Conservation (phyloP, 2,888 invertebrate species). For the Adelphocoris suturalis region DNA sequence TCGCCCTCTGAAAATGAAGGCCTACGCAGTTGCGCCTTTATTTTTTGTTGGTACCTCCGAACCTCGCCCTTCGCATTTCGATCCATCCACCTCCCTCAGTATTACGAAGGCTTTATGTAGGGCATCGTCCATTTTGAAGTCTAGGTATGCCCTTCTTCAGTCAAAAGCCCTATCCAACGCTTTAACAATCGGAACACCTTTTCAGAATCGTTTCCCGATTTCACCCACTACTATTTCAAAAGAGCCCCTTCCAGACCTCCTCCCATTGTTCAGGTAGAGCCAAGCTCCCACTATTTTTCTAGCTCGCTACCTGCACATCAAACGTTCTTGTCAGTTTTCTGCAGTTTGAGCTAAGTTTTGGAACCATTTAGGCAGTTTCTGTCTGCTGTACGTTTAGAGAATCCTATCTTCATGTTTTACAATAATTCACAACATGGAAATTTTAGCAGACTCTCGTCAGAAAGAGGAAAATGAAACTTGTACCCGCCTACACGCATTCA, state of each 20-base stretch:
- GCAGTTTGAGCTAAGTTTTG: too few relatives aligned
- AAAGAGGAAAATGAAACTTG: too few relatives aligned
- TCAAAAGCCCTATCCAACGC: background rate
- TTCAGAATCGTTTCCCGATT: background rate
- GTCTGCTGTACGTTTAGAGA: too few relatives aligned
- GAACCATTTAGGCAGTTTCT: too few relatives aligned
- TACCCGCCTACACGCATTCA: too few relatives aligned
- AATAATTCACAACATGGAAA: too few relatives aligned
- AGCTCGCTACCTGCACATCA: background rate
- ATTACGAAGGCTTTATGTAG: conserved; percentile 16
- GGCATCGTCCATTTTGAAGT: conserved; percentile 26
- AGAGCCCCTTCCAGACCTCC: background rate
- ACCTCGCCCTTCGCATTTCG: background rate
- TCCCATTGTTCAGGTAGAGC: background rate
- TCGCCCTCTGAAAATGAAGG: conserved; percentile 9
- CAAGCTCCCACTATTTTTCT: background rate
- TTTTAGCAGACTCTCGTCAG: too few relatives aligned
- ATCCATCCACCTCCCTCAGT: background rate
- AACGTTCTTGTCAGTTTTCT: too few relatives aligned
- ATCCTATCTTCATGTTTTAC: too few relatives aligned
- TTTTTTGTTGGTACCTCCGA: background rate
- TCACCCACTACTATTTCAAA: conserved; percentile 7
- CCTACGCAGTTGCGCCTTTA: background rate
- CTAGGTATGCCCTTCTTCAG: background rate
- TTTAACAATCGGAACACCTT: background rate